phyloP scores from a whole-genome alignment of 2,888 invertebrate genomes.

The Tinea pellionella region DNA sequence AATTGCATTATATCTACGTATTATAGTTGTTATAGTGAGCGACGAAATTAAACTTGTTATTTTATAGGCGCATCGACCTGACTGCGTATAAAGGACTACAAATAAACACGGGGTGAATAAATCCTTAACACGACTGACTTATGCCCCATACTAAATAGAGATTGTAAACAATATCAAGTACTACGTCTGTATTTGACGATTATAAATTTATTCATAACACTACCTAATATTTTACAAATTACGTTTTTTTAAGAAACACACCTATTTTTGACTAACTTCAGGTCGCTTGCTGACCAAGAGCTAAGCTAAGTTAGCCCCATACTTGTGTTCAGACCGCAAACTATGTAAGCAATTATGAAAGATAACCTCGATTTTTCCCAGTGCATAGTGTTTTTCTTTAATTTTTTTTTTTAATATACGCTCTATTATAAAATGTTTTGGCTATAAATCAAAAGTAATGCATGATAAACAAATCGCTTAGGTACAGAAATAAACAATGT shows the following conservation, averaged over 20 bases:
- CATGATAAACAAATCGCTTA: constrained; percentile 11
- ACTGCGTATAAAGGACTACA: constrained; percentile 8
- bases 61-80: constrained; percentile 10
- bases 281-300: too few species aligned
- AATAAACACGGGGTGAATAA: constrained; percentile 1
- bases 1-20: not conserved
- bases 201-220: too few species aligned
- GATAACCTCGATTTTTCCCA: too few species aligned
- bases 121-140: not conserved
- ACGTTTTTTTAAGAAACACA: too few species aligned
- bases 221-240: too few species aligned
- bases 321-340: too few species aligned
- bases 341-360: too few species aligned
- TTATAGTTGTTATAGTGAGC: not conserved
- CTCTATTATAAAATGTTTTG: constrained; percentile 11
- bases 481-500: constrained; percentile 8
- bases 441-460: constrained; percentile 7
- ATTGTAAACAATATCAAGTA: not conserved
- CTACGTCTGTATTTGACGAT: too few species aligned
- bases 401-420: too few species aligned
- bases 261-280: too few species aligned
- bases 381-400: too few species aligned
- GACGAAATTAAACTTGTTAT: constrained; percentile 11
- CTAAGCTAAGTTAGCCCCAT: too few species aligned
- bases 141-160: not conserved